phyloP scores from a whole-genome alignment of 37 sponge, comb jelly and placozoan genomes.

The Halisarca cf. caerulea region DNA sequence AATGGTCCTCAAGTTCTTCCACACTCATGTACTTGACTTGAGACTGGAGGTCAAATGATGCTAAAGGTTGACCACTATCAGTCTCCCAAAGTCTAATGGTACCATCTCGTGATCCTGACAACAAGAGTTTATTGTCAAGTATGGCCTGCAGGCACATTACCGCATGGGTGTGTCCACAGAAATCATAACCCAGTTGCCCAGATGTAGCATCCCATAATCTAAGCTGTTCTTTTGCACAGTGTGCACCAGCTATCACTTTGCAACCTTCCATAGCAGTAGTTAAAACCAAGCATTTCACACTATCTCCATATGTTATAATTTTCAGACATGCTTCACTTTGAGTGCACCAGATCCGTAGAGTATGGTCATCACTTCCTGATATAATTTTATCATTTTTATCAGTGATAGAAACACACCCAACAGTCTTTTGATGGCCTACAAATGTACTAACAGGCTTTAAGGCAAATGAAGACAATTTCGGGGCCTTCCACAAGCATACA shows the following conservation, averaged over 20 bases:
- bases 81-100: slow-evolving; percentile 44
- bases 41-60: slow-evolving; percentile 60
- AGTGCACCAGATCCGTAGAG: slow-evolving; percentile 41
- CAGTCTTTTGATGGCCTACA: slow-evolving; percentile 46
- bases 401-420: slow-evolving; percentile 29
- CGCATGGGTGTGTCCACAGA: slow-evolving; percentile 55
- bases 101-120: slow-evolving; percentile 69
- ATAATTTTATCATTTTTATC: slow-evolving; percentile 2
- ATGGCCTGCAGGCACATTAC: slow-evolving; percentile 57
- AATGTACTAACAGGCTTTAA: background rate
- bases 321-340: background rate
- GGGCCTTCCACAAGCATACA: slow-evolving; percentile 40
- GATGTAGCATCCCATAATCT: slow-evolving; percentile 25
- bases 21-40: slow-evolving; percentile 53
- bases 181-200: slow-evolving; percentile 15
- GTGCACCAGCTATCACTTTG: slow-evolving; percentile 48
- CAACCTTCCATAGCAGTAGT: background rate
- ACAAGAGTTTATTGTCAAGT: background rate
- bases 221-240: slow-evolving; percentile 41
- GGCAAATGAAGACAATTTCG: background rate
- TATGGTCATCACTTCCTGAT: slow-evolving; percentile 47
- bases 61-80: background rate
- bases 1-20: background rate
- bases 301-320: slow-evolving; percentile 25
- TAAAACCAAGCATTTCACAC: slow-evolving; percentile 34